Conservation (phyloP, 2,113 vertebrate species). For the Oreochromis niloticus region DNA sequence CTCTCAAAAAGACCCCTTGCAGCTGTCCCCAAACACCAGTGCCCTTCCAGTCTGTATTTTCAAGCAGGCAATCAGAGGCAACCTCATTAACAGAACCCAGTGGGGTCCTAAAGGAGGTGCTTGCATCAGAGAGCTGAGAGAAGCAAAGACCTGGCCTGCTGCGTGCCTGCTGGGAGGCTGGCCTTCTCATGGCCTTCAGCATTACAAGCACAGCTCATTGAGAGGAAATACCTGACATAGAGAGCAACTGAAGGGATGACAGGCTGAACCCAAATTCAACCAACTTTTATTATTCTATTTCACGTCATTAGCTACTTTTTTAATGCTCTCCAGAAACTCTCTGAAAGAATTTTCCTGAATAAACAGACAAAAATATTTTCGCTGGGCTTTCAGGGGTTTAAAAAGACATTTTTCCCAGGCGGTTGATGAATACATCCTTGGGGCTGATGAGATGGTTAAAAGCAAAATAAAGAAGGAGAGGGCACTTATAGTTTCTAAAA, state of each 20-base stretch:
- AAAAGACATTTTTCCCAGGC: background rate
- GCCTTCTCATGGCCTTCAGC: slow-evolving; percentile 16
- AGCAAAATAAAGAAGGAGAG: background rate
- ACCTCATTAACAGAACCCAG: slow-evolving; percentile 43
- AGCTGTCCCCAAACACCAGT: background rate
- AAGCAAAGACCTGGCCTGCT: slow-evolving; percentile 14
- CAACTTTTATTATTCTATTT: background rate
- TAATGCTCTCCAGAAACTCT: background rate
- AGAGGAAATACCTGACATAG: background rate
- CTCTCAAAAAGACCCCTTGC: background rate
- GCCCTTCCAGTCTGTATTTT: slow-evolving; percentile 25
- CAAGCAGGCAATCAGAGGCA: background rate
- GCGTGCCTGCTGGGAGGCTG: background rate
- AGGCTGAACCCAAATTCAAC: background rate
- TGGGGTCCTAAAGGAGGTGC: slow-evolving; percentile 25
- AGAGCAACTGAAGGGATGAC: background rate
- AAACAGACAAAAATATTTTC: background rate
- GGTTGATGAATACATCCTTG: background rate
- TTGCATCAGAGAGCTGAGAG: slow-evolving; percentile 40
- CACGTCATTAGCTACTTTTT: background rate
- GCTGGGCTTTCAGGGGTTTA: background rate
- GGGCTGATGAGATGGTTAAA: background rate
- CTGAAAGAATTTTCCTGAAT: background rate
- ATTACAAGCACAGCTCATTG: background rate
- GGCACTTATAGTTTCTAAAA: background rate